Evolutionary conservation across 2,797 vertebrate species (phyloP), one percentile per base, ranked within the genome.

Genomic region (Pangasius sanitwongsei): DNA sequence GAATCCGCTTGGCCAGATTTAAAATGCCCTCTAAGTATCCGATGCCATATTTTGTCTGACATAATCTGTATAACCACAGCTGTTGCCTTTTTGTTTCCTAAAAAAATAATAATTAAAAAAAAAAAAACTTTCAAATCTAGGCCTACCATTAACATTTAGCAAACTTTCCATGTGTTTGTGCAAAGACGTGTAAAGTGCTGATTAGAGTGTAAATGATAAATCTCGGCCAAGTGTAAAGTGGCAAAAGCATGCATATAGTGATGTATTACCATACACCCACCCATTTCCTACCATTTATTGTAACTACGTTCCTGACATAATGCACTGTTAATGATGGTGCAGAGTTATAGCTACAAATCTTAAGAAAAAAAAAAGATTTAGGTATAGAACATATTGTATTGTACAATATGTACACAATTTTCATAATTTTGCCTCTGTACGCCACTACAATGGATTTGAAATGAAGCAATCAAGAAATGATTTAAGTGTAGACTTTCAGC

Each of bases 121-220:
- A 63, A 63, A 25, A 63, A 61, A 20, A 1, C 23, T n/a, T 48
- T 28, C 11, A 59, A 85, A 59, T 74, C 1, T 28, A 74, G 69
- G 69, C 1, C 37, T 59, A 34, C 31, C 3, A 12, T 78, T 86
- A 31, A 78, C 15, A 2, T 61, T 41, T 63, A 3, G 41, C 57
- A 25, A 16, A 59, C 85, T n/a, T 75, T n/a, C 6, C 20, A 41
- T 41, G 28, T 59, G 6, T 65, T 34, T 50, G 57, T 61, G 57
- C 81, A 80, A 78, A 84, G 86, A 55, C 13, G 86, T 87, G 72
- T 67, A 87, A 89, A 85, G 57, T 48, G 20, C 72, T 84, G 50
- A 80, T 59, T 70, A 57, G 28, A 80, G 57, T 87, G 81, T 75
- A 81, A 89, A 86, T 85, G 23, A 89, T 80, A 89, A 80, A 87